Evolutionary conservation across 35 echinoderm and acorn worm species (phyloP).

Genomic region (Patiria miniata): DNA sequence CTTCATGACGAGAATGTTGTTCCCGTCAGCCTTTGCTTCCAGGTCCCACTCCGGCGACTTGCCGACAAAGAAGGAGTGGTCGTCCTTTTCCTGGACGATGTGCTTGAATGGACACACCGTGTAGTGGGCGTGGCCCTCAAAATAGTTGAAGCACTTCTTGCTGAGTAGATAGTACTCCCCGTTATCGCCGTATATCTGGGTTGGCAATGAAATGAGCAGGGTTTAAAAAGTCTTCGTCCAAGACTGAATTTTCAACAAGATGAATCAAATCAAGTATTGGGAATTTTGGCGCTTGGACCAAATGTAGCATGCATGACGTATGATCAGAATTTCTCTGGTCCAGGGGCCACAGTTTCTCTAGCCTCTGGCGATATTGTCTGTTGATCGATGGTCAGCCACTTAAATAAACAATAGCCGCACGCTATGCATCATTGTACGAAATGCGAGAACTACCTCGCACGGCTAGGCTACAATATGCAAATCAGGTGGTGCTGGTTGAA

Average conservation of each 20-base stretch:
- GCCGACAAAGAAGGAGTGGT: constrained; percentile 49
- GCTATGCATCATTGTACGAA: too few relatives aligned
- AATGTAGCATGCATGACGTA: background rate
- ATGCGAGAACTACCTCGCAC: too few relatives aligned
- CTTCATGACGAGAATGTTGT: constrained; percentile 50
- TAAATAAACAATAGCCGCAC: too few relatives aligned
- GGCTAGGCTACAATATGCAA: too few relatives aligned
- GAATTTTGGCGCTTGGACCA: background rate
- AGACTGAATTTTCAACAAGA: background rate
- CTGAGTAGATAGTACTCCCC: constrained; percentile 70
- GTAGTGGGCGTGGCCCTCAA: constrained; percentile 28
- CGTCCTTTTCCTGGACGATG: constrained; percentile 51
- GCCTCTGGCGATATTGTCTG: too few relatives aligned
- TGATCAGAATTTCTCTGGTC: background rate
- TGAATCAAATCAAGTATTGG: background rate
- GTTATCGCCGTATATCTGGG: constrained; percentile 59
- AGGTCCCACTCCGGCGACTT: constrained; percentile 23
- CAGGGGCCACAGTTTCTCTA: too few relatives aligned
- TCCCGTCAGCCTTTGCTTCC: constrained; percentile 14
- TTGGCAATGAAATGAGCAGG: background rate
- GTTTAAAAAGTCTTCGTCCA: background rate
- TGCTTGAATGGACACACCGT: constrained; percentile 52
- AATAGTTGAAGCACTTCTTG: constrained; percentile 46
- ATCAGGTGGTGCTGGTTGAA: too few relatives aligned
- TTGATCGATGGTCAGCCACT: too few relatives aligned